Conservation (phyloP, 2,888 invertebrate species). For the Mythimna lalbum region DNA sequence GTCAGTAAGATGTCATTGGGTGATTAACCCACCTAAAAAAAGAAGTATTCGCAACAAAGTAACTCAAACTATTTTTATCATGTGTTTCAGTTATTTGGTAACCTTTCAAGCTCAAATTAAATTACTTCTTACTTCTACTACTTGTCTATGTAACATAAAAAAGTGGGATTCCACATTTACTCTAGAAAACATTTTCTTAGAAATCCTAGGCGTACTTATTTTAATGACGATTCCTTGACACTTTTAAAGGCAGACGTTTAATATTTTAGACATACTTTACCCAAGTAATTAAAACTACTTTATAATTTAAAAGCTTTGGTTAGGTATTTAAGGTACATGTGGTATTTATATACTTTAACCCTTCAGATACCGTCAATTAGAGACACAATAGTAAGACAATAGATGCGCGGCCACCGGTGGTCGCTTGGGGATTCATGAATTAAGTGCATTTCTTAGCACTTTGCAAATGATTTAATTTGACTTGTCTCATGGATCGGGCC, state of each 20-base stretch:
- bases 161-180: background rate
- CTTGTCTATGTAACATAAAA: background rate
- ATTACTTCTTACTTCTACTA: too few species aligned
- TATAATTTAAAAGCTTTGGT: background rate
- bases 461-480: background rate
- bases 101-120: background rate
- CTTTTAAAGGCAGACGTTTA: background rate
- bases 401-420: too few species aligned
- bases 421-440: too few species aligned
- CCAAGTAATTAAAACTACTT: constrained; percentile 1
- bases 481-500: too few species aligned
- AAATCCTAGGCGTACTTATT: constrained; percentile 9
- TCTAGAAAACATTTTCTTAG: constrained; percentile 24
- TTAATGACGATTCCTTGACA: constrained; percentile 24
- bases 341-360: background rate
- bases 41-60: too few species aligned
- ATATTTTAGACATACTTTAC: background rate
- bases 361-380: too few species aligned
- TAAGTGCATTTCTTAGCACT: background rate
- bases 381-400: too few species aligned
- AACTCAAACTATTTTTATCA: background rate
- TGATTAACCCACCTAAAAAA: too few species aligned
- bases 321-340: background rate
- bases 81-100: background rate
- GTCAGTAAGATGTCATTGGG: too few species aligned